Base-by-base conservation (phyloP, 1,140 invertebrate genomes). In the Drosophila truncata region DNA sequence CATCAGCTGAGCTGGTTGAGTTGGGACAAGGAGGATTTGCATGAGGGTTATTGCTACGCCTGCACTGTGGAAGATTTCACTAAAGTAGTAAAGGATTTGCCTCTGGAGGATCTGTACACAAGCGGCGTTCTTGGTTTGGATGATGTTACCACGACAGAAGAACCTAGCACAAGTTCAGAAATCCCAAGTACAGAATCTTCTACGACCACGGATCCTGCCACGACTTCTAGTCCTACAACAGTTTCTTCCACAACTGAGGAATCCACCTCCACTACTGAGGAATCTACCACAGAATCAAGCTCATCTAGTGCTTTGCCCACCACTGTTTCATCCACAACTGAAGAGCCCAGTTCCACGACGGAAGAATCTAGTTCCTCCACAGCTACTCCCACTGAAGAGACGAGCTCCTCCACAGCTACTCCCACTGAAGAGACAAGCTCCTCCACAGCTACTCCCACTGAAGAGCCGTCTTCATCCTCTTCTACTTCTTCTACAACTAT, bases 1-100 rank as follows among this genome's bases (percentile, higher is more conserved):
- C 62, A 91, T 35, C 83, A 76, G 47, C 84, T 95, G 0, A 90
- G 84, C 13, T 95, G 95, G 94, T 61, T 95, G 3, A 77, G 73
- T 16, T 95, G 94, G 94, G 39, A 83, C 3, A 88, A 92, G 4
- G 82, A 94, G 46, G 92, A 94, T 78, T 92, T 95, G 29, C 91
- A 91, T 11, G 75, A 93, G 14, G 96, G 96, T 0, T 95, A 95
- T 76, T 94, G 94, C 9, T 96, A 96, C 82, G 95, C 95, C n/a
- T 96, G 96, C 82, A 92, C 93, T 2, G 93, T 96, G 14, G 91
- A 94, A 35, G 94, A 95, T 42, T 94, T 96, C 71, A 93, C 93
- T 29, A 92, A 86, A 55, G 84, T 92, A 0, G 93, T 96, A 3
- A 92, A 88, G 2, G 92, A 93, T 42, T 77, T 93, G 62, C 92